Conservation (phyloP, 2,113 vertebrate species). For the Podarcis raffonei region DNA sequence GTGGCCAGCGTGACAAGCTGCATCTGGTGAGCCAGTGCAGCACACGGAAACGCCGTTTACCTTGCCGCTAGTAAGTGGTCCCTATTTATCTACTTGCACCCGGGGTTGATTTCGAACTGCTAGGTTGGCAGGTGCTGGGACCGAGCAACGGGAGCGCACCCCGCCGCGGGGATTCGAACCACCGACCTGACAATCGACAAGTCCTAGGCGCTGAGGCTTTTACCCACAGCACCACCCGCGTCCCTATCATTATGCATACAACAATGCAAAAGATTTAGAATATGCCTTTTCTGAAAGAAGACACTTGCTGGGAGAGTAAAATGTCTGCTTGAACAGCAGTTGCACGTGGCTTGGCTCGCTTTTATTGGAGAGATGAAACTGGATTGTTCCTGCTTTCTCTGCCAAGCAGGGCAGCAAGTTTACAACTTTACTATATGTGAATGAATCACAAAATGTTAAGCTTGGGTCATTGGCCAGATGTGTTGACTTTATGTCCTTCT, state of each 20-base stretch:
- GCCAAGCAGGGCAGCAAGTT: neutral
- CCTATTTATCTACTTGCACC: too few relatives aligned
- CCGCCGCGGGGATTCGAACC: too few relatives aligned
- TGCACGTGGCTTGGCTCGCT: neutral
- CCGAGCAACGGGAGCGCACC: too few relatives aligned
- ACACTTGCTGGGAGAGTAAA: conserved; percentile 12
- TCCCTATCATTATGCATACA: neutral
- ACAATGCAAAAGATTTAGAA: conserved; percentile 17
- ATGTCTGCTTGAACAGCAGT: neutral
- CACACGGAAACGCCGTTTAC: too few relatives aligned
- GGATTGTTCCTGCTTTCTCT: neutral
- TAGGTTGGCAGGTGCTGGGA: too few relatives aligned
- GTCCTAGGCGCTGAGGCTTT: too few relatives aligned
- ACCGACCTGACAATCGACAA: too few relatives aligned
- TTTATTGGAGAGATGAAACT: neutral
- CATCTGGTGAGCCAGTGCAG: too few relatives aligned
- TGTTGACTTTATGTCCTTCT: neutral
- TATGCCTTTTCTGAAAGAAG: conserved; percentile 37
- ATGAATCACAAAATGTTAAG: neutral
- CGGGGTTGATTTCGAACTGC: too few relatives aligned
- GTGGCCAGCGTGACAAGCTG: too few relatives aligned
- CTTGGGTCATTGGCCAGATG: neutral
- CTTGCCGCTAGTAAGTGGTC: too few relatives aligned
- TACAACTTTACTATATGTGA: neutral
- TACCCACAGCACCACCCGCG: too few relatives aligned